Evolutionary conservation across 2,797 vertebrate genomes (phyloP).

Genomic region (Helarctos malayanus): DNA sequence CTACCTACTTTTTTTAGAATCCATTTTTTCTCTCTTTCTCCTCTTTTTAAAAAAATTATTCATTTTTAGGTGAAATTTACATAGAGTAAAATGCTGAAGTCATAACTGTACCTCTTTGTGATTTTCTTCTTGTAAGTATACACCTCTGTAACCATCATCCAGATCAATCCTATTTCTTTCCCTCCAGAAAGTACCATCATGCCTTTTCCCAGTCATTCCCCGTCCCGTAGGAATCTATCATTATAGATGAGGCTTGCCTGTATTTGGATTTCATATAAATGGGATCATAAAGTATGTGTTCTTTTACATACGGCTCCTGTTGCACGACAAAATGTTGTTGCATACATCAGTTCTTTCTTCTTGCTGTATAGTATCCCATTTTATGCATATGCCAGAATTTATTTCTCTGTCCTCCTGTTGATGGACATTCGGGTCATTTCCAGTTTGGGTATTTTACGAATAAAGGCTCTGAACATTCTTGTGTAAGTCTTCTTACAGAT

Average conservation of each 20-base stretch:
- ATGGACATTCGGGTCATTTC: slow-evolving; percentile 42
- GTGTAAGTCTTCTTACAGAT: background rate
- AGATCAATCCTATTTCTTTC: slow-evolving; percentile 21
- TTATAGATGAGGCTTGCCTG: slow-evolving; percentile 27
- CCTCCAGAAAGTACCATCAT: background rate
- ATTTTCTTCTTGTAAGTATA: background rate
- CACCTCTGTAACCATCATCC: background rate
- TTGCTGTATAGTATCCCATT: slow-evolving; percentile 24
- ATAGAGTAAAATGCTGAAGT: background rate
- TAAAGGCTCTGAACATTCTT: slow-evolving; percentile 18
- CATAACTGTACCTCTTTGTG: background rate
- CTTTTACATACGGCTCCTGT: slow-evolving; percentile 3
- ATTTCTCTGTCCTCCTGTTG: slow-evolving; percentile 20
- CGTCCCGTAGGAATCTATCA: background rate
- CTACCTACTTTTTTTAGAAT: background rate
- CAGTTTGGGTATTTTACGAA: slow-evolving; percentile 30
- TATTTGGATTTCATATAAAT: slow-evolving; percentile 56
- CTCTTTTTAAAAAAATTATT: background rate
- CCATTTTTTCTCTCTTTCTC: background rate
- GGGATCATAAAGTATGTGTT: background rate
- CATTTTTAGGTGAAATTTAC: slow-evolving; percentile 49
- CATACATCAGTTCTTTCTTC: background rate
- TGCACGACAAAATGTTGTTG: background rate
- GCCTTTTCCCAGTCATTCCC: slow-evolving; percentile 16
- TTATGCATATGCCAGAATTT: slow-evolving; percentile 34